phyloP scores from a whole-genome alignment of 2,113 vertebrate species.

The Canis aureus region DNA sequence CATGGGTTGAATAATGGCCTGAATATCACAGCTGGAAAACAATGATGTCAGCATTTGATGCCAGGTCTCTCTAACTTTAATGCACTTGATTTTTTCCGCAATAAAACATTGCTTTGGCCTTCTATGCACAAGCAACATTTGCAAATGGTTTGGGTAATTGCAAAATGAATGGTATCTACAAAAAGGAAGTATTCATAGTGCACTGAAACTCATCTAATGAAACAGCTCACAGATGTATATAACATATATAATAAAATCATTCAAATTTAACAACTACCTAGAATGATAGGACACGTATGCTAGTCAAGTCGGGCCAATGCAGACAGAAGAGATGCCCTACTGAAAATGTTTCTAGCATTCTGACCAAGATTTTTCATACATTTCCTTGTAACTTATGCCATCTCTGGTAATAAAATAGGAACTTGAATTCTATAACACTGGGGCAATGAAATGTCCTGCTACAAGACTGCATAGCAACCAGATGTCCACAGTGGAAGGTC shows the following conservation, averaged over 20 bases:
- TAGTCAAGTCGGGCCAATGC: neutral
- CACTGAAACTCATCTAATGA: neutral
- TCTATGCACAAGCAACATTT: neutral
- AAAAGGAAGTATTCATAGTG: neutral
- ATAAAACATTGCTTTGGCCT: neutral
- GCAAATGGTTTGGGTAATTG: slow-evolving; percentile 4
- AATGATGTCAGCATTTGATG: neutral
- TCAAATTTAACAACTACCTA: neutral
- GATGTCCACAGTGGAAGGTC: slow-evolving; percentile 76
- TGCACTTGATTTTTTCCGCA: neutral
- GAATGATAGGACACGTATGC: neutral
- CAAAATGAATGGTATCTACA: slow-evolving; percentile 25
- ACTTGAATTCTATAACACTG: slow-evolving; percentile 16
- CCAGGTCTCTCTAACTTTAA: neutral
- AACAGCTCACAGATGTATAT: slow-evolving; percentile 12
- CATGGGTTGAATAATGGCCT: neutral
- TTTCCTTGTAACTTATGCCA: neutral
- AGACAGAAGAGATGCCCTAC: neutral
- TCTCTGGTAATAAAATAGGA: slow-evolving; percentile 37
- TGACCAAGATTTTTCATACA: neutral
- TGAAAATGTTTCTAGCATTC: neutral
- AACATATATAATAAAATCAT: slow-evolving; percentile 39
- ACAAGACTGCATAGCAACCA: slow-evolving; percentile 58
- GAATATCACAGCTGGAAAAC: neutral
- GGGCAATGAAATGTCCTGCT: slow-evolving; percentile 58